These are phyloP conservation scores for Neoarius graeffei DNA, from an alignment of 2,113 vertebrate genomes.

Conservation along the genomic window DNA sequence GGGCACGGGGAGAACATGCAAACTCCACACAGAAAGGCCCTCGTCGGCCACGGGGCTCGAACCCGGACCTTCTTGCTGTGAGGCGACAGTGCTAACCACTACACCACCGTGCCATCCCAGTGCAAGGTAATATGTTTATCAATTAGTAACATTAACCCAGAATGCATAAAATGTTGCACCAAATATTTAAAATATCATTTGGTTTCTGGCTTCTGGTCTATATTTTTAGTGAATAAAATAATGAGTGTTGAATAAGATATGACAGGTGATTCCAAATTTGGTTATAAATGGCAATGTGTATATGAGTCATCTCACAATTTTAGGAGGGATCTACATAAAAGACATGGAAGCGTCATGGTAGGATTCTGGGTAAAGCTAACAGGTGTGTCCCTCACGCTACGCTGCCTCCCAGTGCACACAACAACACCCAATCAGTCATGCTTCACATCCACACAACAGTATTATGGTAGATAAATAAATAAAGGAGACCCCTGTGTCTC, in stretches of 20 bases:
- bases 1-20: too few relatives aligned
- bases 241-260: background rate
- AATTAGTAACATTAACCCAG: background rate
- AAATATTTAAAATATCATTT: background rate
- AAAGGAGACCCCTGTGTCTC: slow-evolving; percentile 70
- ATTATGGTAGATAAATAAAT: slow-evolving; percentile 61
- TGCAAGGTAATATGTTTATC: background rate
- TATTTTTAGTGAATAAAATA: too few relatives aligned
- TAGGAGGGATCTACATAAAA: background rate
- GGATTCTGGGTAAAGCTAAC: slow-evolving; percentile 57
- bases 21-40: too few relatives aligned
- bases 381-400: slow-evolving; percentile 76
- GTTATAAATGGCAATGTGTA: background rate
- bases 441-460: slow-evolving; percentile 68
- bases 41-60: too few relatives aligned
- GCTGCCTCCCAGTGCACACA: slow-evolving; percentile 60
- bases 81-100: too few relatives aligned
- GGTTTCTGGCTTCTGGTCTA: background rate
- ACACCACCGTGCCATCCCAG: too few relatives aligned
- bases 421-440: slow-evolving; percentile 70
- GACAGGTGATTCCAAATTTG: background rate
- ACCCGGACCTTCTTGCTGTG: too few relatives aligned
- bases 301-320: background rate
- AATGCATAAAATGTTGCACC: background rate
- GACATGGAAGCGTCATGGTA: background rate